Evolutionary conservation across 2,113 vertebrate genomes (phyloP), one percentile per base, ranked within the genome.

Genomic region (Erythrolamprus reginae): DNA sequence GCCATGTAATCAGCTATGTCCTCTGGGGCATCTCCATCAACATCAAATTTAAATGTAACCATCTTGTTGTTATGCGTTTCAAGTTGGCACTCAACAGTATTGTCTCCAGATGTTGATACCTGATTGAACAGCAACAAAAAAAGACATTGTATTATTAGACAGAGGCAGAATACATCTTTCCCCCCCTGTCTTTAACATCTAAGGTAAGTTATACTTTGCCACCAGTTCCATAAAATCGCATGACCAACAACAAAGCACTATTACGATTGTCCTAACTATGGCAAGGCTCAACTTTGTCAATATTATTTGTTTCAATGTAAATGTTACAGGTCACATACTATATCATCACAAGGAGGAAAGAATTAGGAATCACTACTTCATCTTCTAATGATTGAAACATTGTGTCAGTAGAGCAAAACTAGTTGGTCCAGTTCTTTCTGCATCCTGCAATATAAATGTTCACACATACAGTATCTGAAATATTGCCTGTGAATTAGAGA

Each of bases 1-100:
- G 98, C 98, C 98, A 99, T 99, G 94, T 98, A 99, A 93, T 98
- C 96, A 28, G 98, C 98, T 88, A 99, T 99, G 95, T 99, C 98
- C 93, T 99, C 98, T 48, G 98, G 98, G 28, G 97, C 97, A 90
- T 99, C 98, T n/a, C 98, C 98, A 92, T 99, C 98, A 56, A 97
- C 97, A 91, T 99, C 98, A 95, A 99, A 99, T 90, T 99, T 99
- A 95, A 98, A 99, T 45, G 98, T 99, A 89, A 99, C 98, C 98
- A 99, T 99, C 93, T 99, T 99, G 94, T 98, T 98, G 94, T 97
- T 99, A 88, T 99, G 98, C 8, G 98, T 99, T 95, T 99, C 98
- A 77, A 99, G 93, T 91, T 99, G 98, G 94, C 98, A 99, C 86
- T 99, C 98, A 45, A 99, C 98, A 97, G 98, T 98, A 92, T 99